These are phyloP conservation scores for Cloeon dipterum DNA, from an alignment of 2,888 invertebrate species.

Conservation along the genomic window DNA sequence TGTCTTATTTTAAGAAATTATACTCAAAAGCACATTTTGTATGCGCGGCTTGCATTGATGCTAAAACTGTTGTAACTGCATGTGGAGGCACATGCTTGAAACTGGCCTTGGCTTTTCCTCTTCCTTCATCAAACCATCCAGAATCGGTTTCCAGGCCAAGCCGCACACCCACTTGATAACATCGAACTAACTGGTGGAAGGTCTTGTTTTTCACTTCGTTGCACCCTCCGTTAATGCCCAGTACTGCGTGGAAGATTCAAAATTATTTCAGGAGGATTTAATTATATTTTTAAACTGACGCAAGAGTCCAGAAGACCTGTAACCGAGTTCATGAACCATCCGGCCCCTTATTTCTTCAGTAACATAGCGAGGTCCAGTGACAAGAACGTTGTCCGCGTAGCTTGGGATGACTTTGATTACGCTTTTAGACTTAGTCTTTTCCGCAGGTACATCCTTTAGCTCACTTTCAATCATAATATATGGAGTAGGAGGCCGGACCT, in stretches of 20 bases:
- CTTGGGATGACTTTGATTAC: conserved; percentile 34
- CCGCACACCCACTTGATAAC: conserved; percentile 48
- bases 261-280: background rate
- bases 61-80: conserved; percentile 47
- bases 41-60: conserved; percentile 64
- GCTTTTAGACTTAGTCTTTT: too few species aligned
- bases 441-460: too few species aligned
- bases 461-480: conserved; percentile 31
- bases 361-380: conserved; percentile 54
- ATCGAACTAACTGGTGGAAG: conserved; percentile 35
- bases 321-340: conserved; percentile 33
- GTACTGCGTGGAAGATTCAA: conserved; percentile 24
- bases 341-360: conserved; percentile 35
- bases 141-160: conserved; percentile 56
- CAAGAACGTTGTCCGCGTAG: conserved; percentile 48
- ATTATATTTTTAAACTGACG: conserved; percentile 22
- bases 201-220: conserved; percentile 28
- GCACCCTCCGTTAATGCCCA: conserved; percentile 48
- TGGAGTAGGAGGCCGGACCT: conserved; percentile 31
- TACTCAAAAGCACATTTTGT: conserved; percentile 71
- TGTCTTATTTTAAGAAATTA: conserved; percentile 16
- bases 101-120: conserved; percentile 40
- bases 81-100: conserved; percentile 43
- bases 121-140: conserved; percentile 39
- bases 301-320: conserved; percentile 47